phyloP scores from a whole-genome alignment of 2,113 vertebrate species.

The Peucedramus taeniatus region DNA sequence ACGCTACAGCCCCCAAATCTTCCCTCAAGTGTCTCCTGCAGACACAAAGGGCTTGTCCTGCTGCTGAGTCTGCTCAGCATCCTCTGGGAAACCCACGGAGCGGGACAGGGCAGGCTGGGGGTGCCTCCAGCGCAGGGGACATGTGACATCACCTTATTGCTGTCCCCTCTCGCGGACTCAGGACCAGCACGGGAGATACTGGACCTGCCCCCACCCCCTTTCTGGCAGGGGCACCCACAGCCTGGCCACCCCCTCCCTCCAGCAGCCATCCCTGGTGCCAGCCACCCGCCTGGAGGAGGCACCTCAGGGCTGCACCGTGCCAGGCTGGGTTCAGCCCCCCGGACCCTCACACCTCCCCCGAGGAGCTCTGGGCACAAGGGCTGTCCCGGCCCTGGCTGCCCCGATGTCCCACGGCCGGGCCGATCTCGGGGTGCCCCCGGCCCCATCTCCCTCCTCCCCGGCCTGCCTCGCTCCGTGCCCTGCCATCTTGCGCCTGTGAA shows the following conservation, averaged over 20 bases:
- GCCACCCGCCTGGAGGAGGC: neutral
- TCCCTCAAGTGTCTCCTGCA: neutral
- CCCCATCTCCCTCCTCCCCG: neutral
- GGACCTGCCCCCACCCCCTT: neutral
- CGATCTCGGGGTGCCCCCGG: neutral
- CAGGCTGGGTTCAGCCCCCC: neutral
- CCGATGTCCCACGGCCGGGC: rapidly evolving
- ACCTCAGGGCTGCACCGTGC: neutral
- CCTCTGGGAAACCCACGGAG: neutral
- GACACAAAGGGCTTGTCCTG: neutral
- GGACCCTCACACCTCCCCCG: neutral
- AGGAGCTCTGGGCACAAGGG: neutral
- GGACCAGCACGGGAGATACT: too few relatives aligned
- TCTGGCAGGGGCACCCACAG: too few relatives aligned
- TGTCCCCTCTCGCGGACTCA: too few relatives aligned
- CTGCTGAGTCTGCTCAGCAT: neutral
- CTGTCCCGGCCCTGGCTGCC: neutral
- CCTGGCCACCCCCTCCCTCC: rapidly evolving
- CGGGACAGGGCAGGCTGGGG: rapidly evolving
- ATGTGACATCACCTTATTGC: rapidly evolving
- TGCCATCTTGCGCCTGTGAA: constrained; percentile 42
- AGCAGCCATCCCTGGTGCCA: neutral
- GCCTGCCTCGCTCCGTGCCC: neutral
- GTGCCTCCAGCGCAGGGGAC: rapidly evolving
- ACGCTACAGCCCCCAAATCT: neutral